These are phyloP conservation scores for Characodon lateralis DNA, from an alignment of 2,797 vertebrate species.

Conservation along the genomic window DNA sequence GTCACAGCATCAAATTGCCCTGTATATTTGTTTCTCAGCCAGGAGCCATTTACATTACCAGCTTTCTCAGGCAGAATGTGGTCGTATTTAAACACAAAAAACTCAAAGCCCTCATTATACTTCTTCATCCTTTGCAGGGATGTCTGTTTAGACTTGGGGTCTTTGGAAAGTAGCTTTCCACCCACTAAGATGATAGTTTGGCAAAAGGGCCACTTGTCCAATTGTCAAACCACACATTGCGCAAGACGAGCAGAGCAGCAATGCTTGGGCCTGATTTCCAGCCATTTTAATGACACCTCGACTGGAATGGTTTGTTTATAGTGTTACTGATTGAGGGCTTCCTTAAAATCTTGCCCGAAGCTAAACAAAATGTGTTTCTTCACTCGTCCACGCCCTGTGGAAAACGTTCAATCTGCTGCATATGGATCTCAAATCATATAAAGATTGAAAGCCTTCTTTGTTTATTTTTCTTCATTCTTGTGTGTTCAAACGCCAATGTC, in stretches of 20 bases:
- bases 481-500: slow-evolving; percentile 40
- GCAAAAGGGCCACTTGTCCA: slow-evolving; percentile 59
- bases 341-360: slow-evolving; percentile 74
- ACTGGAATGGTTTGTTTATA: slow-evolving; percentile 76
- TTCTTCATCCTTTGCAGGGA: slow-evolving; percentile 52
- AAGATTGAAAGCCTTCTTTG: slow-evolving; percentile 60
- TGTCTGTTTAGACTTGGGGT: slow-evolving; percentile 69
- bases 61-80: slow-evolving; percentile 35
- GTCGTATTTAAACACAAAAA: slow-evolving; percentile 52
- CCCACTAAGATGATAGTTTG: slow-evolving; percentile 62
- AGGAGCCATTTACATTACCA: slow-evolving; percentile 63
- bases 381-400: slow-evolving; percentile 69
- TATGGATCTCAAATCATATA: slow-evolving; percentile 54
- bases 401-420: slow-evolving; percentile 53
- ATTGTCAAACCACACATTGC: slow-evolving; percentile 73
- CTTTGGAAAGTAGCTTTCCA: slow-evolving; percentile 67
- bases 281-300: slow-evolving; percentile 75
- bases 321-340: slow-evolving; percentile 77
- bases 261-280: slow-evolving; percentile 65
- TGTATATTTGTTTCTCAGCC: slow-evolving; percentile 70
- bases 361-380: slow-evolving; percentile 77
- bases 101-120: slow-evolving; percentile 57
- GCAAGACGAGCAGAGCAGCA: slow-evolving; percentile 64
- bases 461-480: slow-evolving; percentile 42
- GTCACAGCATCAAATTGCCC: slow-evolving; percentile 59